Base-by-base conservation (phyloP, 2,797 vertebrate genomes). In the Sebastes vulpes region DNA sequence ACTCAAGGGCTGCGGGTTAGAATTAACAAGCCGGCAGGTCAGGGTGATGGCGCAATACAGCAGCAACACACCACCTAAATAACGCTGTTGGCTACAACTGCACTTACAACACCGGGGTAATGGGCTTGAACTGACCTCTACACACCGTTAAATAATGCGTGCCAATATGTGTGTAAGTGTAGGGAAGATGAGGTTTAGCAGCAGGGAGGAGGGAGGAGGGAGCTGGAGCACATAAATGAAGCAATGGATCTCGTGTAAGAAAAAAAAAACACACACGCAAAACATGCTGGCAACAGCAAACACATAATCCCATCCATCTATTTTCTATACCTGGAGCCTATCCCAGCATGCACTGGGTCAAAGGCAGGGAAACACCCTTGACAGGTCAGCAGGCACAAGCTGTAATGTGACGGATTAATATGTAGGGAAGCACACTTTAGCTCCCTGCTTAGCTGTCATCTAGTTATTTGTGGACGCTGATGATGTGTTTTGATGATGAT, bases 21-120 rank as follows among this genome's bases (percentile, higher is more conserved):
- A 32, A 72, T 68, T 57, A 82, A 81, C 69, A 70, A 80, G 79
- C 9, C 28, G 31, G 16, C 68, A 31, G 77, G 87, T 82, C 72
- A 26, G 32, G 23, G 46, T 65, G 10, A 70, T 35, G 58, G 61
- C 14, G 29, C 72, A 53, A 5, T 9, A 52, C 53, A 42, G 74
- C 53, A 72, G 38, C n/a, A 69, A 21, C 42, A 76, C 9, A 6
- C 11, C 0, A 11, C 11, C 70, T 60, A 50, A 60, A 77, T 68
- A 78, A 60, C 71, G 53, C 57, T 32, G 20, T 16, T 23, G 48
- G 46, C 38, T 57, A 26, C 32, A 59, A 31, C 26, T 56, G 59
- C 53, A 68, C 74, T 75, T 12, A 26, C 77, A 64, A 9, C 71
- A 7, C 32, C 2, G 18, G n/a, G 59, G 54, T 77, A 79, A 85